Evolutionary conservation across 1,140 invertebrate genomes (phyloP), one percentile per base, ranked within the genome.

Genomic region (Drosophila carrolli): DNA sequence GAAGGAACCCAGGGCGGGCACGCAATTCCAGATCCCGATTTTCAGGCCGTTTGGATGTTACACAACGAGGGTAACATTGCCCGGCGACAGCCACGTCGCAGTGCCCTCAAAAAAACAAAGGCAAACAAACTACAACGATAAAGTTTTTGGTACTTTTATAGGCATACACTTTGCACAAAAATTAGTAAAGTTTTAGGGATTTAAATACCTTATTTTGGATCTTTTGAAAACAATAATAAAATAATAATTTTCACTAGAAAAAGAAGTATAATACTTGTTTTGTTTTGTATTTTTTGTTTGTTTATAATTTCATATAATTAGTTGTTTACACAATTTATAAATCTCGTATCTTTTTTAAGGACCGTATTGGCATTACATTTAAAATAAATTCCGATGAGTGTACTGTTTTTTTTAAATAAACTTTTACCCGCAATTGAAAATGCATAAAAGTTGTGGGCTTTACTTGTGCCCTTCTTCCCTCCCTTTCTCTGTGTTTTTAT

Each of bases 61-160:
- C 75, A 78, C 78, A 85, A 85, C 83, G 82, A 86, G 81, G 81
- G 81, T 88, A 86, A 82, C 56, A 78, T 78, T 85, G 77, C 59
- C 58, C 72, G 58, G 65, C 19, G n/a, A 23, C 58, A 46, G 58
- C 27, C 27, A 27, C 50, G 47, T 32, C 32, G 70, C 58, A 75
- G 53, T 58, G 71, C 60, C 59, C 73, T 75, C 37, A 62, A 75
- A 72, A 84, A 56, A 48, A 62, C 16, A 47, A 40, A 57, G 4
- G 29, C 40, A 61, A 50, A 35, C 37, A 56, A 59, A 60, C 38
- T 16, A 32, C 48, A 47, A 32, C 56, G 54, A 74, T 79, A 54
- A 79, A 68, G 62, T 79, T 80, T 68, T 59, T 41, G 16, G 40
- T 35, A 44, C n/a, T 65, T 29, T 7, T 29, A 62, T 50, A 11